Percentiles rank a stretch among this genome's conserved stretches.
Evolutionary conservation across 1,140 invertebrate genomes (phyloP).

Genomic region (Sweltsa coloradensis): DNA sequence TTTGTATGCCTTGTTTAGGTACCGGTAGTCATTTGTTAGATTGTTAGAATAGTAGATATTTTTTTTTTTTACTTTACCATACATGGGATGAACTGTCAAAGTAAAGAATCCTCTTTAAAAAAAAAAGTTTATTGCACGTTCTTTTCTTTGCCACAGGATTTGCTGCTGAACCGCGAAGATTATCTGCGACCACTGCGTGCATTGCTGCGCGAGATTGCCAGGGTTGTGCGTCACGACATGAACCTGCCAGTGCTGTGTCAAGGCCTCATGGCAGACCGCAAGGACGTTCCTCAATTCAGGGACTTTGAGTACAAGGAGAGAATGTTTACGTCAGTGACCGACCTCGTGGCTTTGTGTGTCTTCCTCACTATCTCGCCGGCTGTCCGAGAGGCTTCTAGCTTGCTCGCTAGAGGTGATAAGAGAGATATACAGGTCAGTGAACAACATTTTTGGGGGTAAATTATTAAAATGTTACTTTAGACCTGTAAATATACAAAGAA

Average conservation of each 20-base stretch:
- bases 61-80: too few species aligned
- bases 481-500: too few species aligned
- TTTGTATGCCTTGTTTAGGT: too few species aligned
- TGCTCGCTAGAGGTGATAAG: slow-evolving; percentile 44
- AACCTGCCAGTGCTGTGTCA: slow-evolving; percentile 57
- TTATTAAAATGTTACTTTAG: slow-evolving; percentile 3
- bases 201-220: slow-evolving; percentile 77
- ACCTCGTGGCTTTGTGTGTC: slow-evolving; percentile 75
- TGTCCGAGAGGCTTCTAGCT: slow-evolving; percentile 54
- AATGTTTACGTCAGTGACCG: slow-evolving; percentile 69
- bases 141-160: slow-evolving; percentile 49
- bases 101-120: too few species aligned
- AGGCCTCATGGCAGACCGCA: slow-evolving; percentile 51
- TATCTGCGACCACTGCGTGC: slow-evolving; percentile 73
- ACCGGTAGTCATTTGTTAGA: too few species aligned
- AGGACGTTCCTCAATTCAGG: slow-evolving; percentile 35
- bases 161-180: slow-evolving; percentile 80
- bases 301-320: slow-evolving; percentile 64
- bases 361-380: slow-evolving; percentile 65
- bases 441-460: too few species aligned
- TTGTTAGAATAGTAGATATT: too few species aligned
- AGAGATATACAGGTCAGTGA: slow-evolving; percentile 36
- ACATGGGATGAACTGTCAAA: too few species aligned
- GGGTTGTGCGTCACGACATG: slow-evolving; percentile 67
- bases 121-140: too few species aligned